Conservation (phyloP, 1,140 invertebrate genomes). For the Diorhabda sublineata region DNA sequence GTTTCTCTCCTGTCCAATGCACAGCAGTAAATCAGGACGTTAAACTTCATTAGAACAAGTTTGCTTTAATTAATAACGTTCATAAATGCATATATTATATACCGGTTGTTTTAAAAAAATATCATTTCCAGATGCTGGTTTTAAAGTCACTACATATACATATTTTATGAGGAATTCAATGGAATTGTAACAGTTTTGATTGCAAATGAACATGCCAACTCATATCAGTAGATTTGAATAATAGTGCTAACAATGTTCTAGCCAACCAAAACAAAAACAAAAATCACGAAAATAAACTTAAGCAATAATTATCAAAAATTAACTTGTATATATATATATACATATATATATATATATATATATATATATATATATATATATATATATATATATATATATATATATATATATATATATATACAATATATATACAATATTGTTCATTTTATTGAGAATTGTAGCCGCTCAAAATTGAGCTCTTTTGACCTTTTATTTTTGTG, state of each 20-base stretch:
- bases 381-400: conserved; percentile 3
- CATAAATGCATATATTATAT: background rate
- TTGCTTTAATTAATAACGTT: conserved; percentile 17
- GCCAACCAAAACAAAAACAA: background rate
- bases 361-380: background rate
- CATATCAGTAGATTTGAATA: no score
- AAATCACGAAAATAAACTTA: background rate
- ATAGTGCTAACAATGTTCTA: no score
- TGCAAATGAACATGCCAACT: no score
- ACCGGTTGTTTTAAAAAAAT: conserved; percentile 17
- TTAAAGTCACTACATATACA: no score
- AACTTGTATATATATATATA: background rate
- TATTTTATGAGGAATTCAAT: no score
- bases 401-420: background rate
- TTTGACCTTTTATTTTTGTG: no score
- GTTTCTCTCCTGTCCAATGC: conserved; percentile 13
- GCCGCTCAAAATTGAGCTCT: no score
- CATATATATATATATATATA: background rate
- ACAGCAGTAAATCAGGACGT: conserved; percentile 12
- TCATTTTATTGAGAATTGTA: no score
- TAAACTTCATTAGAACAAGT: conserved; percentile 17
- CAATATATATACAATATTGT: no score
- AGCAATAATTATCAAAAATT: background rate
- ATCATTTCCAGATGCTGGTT: background rate
- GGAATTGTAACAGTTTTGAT: no score